These are phyloP conservation scores for Agonopterix alstromeriana DNA, from an alignment of 2,888 invertebrate species.

Conservation along the genomic window DNA sequence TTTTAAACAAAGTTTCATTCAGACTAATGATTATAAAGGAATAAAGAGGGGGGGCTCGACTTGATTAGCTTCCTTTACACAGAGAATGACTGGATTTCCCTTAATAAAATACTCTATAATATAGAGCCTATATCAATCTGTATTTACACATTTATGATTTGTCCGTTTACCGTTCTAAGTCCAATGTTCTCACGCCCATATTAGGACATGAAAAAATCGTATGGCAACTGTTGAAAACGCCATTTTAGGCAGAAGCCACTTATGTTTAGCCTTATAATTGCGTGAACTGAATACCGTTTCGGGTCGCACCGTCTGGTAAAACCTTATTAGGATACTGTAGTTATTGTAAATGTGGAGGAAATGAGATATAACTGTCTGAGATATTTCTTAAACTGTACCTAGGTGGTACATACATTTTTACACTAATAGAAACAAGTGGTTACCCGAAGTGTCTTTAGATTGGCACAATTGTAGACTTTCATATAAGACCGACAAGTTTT, in stretches of 20 bases:
- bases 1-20: too few species aligned
- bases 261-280: constrained; percentile 25
- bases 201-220: constrained; percentile 17
- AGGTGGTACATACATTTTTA: too few species aligned
- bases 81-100: too few species aligned
- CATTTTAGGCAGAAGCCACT: constrained; percentile 43
- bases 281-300: constrained; percentile 11
- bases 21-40: too few species aligned
- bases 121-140: background rate
- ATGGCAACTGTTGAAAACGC: constrained; percentile 22
- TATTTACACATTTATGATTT: too few species aligned
- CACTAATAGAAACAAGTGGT: too few species aligned
- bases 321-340: constrained; percentile 4
- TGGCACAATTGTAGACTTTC: too few species aligned
- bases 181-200: constrained; percentile 33
- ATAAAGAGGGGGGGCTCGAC: too few species aligned
- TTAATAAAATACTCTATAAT: too few species aligned
- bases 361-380: background rate
- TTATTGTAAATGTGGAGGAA: background rate
- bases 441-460: too few species aligned
- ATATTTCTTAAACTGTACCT: background rate
- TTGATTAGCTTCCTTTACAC: too few species aligned
- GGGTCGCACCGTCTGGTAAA: constrained; percentile 5
- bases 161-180: background rate
- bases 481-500: too few species aligned